Evolutionary conservation across 2,888 invertebrate species (phyloP).

Genomic region (Drosophila aldrichi): DNA sequence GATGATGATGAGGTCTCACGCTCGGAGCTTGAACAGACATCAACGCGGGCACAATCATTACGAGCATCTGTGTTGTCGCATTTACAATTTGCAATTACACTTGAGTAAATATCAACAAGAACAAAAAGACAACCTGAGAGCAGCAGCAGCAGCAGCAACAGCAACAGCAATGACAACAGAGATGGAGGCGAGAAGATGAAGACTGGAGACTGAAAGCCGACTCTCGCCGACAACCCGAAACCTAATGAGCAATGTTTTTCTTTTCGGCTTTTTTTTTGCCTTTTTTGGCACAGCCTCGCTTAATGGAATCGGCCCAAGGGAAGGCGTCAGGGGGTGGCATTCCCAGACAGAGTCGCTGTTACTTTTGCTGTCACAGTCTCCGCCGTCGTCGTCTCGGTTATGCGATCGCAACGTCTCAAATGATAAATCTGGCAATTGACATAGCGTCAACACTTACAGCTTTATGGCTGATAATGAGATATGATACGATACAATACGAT

Average conservation of each 20-base stretch:
- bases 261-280: not conserved
- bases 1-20: conserved; percentile 61
- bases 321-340: conserved; percentile 19
- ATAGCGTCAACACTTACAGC: conserved; percentile 30
- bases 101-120: conserved; percentile 78
- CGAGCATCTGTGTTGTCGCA: conserved; percentile 79
- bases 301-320: too few relatives aligned
- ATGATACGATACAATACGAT: conserved; percentile 25
- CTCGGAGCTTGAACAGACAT: conserved; percentile 44
- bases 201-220: conserved; percentile 44
- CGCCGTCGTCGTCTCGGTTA: conserved; percentile 6
- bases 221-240: conserved; percentile 59
- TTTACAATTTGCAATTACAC: conserved; percentile 83
- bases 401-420: conserved; percentile 34
- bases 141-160: conserved; percentile 31
- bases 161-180: conserved; percentile 33
- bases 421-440: conserved; percentile 74
- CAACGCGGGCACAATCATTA: conserved; percentile 58
- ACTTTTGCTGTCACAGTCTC: conserved; percentile 1
- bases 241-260: conserved; percentile 72
- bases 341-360: conserved; percentile 39
- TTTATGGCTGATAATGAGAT: conserved; percentile 58
- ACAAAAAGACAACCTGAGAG: conserved; percentile 25
- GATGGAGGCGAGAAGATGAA: conserved; percentile 49
- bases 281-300: conserved; percentile 52